Base-by-base conservation (phyloP, 2,888 invertebrate genomes). In the Pseudoips prasinana region DNA sequence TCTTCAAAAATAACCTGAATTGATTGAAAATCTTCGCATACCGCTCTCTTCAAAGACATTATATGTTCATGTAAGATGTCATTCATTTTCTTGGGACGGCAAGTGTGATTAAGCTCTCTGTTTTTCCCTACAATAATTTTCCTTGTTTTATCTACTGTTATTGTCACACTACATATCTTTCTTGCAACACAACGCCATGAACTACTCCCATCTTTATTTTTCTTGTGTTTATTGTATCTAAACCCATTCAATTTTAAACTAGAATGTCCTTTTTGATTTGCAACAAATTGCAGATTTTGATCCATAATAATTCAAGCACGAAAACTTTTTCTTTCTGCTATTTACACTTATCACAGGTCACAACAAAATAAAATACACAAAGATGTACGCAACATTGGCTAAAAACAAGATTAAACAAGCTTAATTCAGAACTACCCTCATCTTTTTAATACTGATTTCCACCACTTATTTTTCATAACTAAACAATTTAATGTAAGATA, bases 181-280 rank as follows among this genome's bases (percentile, higher is more conserved):
- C 20, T 32, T 20, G 10, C 11, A 33, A 33, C 26, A 22, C 22
- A 33, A 22, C 32, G 25, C 32, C 32, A 33, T 26, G 1, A 26
- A 20, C 11, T 33, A 26, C 14, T 33, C 14, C 14, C 14, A 25
- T 32, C 32, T 22, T 32, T 32, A 18, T 32, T 32, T 1, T 18
- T 32, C 25, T 27, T 27, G 33, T 33, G 25, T 27, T 33, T 33
- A 25, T 32, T 32, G 14, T 33, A 33, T 26, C 26, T 25, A 33
- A 33, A 26, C 26, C 33, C 33, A 25, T 33, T 33, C 33, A 25
- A 33, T 33, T 22, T 32, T 32, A 32, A 20, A 26, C 26, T 33
- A 22, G 25, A 26, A 26, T 33, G 25, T 26, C 22, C 22, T 27
- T 26, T 32, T 25, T 32, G 25, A 25, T 32, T 32, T 25, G 25